phyloP scores from a whole-genome alignment of 2,797 vertebrate genomes.

The Podargus strigoides region DNA sequence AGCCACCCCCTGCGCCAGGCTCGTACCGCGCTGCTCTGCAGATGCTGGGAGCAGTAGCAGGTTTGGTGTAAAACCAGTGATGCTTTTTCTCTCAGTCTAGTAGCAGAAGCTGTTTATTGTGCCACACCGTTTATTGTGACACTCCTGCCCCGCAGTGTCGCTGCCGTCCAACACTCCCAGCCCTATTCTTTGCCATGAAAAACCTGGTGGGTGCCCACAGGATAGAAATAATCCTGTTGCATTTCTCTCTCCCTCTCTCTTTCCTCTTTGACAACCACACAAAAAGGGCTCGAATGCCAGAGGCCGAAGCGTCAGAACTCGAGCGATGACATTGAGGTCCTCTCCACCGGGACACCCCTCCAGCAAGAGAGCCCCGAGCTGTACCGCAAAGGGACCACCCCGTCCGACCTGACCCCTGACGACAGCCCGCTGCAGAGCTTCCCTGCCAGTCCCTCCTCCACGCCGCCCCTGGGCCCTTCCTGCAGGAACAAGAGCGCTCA shows the following conservation, averaged over 20 bases:
- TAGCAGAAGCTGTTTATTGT: background rate
- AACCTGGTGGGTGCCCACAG: fast-evolving
- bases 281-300: constrained; percentile 90
- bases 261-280: background rate
- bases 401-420: constrained; percentile 87
- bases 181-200: fast-evolving
- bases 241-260: background rate
- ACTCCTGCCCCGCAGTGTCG: fast-evolving
- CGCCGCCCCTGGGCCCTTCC: constrained; percentile 73
- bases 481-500: constrained; percentile 83
- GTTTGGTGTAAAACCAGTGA: background rate
- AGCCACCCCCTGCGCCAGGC: background rate
- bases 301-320: constrained; percentile 90
- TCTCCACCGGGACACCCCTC: constrained; percentile 85
- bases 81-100: background rate
- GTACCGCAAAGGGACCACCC: constrained; percentile 91
- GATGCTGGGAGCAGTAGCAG: background rate
- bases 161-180: background rate
- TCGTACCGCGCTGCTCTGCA: fast-evolving
- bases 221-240: background rate
- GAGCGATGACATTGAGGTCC: constrained; percentile 88
- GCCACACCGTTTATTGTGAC: too few species aligned
- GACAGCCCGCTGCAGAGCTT: constrained; percentile 90
- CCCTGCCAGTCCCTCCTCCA: constrained; percentile 83
- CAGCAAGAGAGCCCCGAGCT: constrained; percentile 91